Conservation (phyloP, 2,888 invertebrate species). For the Brenthis hecate region DNA sequence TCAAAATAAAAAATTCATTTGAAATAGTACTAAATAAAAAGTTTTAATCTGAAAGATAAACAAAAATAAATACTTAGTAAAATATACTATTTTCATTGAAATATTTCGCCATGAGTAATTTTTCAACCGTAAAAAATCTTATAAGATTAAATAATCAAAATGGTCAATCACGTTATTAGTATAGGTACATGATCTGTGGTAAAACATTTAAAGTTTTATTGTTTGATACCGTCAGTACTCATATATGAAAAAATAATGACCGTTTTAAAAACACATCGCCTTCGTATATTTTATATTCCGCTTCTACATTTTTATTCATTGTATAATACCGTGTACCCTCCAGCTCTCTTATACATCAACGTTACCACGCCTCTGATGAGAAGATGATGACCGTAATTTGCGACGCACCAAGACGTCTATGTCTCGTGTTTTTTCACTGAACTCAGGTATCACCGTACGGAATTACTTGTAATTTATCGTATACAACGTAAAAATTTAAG, state of each 20-base stretch:
- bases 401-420: slow-evolving; percentile 83
- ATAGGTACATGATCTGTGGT: no score
- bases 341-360: slow-evolving; percentile 76
- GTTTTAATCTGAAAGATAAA: no score
- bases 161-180: background rate
- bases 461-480: slow-evolving; percentile 81
- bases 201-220: no score
- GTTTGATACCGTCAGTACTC: background rate
- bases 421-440: slow-evolving; percentile 80
- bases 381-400: slow-evolving; percentile 82
- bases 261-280: slow-evolving; percentile 1
- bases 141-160: slow-evolving; percentile 18
- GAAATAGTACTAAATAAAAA: no score
- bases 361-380: slow-evolving; percentile 79
- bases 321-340: slow-evolving; percentile 50
- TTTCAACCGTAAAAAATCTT: slow-evolving; percentile 7
- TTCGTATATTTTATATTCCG: slow-evolving; percentile 19
- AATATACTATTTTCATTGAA: no score
- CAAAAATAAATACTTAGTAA: no score
- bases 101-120: no score
- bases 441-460: slow-evolving; percentile 81
- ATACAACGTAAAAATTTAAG: slow-evolving; percentile 57
- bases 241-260: background rate
- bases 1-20: no score
- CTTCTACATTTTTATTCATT: slow-evolving; percentile 41